Conservation (phyloP, 2,797 vertebrate species). For the Aulostomus chinensis region DNA sequence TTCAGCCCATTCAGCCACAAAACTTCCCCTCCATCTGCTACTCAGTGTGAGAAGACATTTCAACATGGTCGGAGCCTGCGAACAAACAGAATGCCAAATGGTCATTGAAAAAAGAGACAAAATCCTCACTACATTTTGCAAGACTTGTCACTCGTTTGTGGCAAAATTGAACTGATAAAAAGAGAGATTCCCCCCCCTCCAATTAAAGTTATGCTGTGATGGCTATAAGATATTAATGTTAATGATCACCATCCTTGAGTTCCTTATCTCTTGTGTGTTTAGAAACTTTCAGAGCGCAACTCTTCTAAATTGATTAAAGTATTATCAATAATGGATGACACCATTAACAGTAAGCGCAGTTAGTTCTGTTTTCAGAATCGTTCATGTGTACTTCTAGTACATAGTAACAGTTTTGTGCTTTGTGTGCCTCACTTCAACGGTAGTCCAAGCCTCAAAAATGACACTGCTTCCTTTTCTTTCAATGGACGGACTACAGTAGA, state of each 20-base stretch:
- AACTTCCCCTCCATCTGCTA: too few species aligned
- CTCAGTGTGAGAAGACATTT: too few species aligned
- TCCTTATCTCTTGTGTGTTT: slow-evolving; percentile 12
- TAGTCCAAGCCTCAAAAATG: too few species aligned
- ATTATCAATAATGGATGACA: slow-evolving; percentile 40
- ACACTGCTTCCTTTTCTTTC: too few species aligned
- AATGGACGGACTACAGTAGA: too few species aligned
- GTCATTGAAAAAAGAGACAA: not conserved
- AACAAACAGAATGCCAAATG: slow-evolving; percentile 32
- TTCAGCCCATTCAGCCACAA: too few species aligned
- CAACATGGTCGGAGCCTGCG: not conserved
- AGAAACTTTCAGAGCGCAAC: slow-evolving; percentile 21
- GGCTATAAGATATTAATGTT: slow-evolving; percentile 16
- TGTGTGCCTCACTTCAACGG: too few species aligned
- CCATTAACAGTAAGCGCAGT: slow-evolving; percentile 9
- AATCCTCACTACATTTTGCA: not conserved
- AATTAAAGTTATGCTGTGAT: too few species aligned
- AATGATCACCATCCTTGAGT: slow-evolving; percentile 32
- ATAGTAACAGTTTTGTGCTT: slow-evolving; percentile 4
- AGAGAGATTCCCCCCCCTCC: slow-evolving; percentile 6
- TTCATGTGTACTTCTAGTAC: too few species aligned
- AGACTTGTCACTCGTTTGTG: slow-evolving; percentile 7
- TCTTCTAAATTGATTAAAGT: slow-evolving; percentile 16
- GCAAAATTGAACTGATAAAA: slow-evolving; percentile 39
- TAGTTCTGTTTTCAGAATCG: slow-evolving; percentile 11